Conservation (phyloP, 2,888 invertebrate species). For the Cylindroiulus punctatus region DNA sequence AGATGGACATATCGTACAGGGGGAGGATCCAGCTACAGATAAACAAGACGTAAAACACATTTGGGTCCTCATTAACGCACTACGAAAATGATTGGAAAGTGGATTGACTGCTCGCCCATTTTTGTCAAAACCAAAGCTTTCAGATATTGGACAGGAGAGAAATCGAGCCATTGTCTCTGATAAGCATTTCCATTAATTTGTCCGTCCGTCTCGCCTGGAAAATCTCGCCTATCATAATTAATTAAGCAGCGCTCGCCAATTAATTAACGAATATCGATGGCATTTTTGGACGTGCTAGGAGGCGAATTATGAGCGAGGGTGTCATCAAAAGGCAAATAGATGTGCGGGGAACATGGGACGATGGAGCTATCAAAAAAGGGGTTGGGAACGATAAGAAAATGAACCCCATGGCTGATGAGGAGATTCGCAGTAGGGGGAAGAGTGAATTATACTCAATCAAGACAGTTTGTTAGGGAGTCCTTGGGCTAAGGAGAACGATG, state of each 20-base stretch:
- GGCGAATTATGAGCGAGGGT: constrained; percentile 20
- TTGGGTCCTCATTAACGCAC: neutral
- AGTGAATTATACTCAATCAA: constrained; percentile 53
- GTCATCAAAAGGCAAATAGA: neutral
- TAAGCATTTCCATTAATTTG: neutral
- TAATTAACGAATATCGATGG: constrained; percentile 15
- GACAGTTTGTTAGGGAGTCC: constrained; percentile 51
- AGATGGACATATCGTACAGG: neutral
- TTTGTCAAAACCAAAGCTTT: neutral
- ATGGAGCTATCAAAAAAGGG: constrained; percentile 26
- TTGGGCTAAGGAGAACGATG: constrained; percentile 40
- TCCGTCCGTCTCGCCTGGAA: neutral
- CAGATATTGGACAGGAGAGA: neutral
- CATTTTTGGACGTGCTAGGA: neutral
- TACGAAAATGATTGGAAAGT: neutral
- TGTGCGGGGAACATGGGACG: neutral
- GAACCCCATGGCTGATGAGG: constrained; percentile 9
- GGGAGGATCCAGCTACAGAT: neutral
- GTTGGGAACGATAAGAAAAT: constrained; percentile 13
- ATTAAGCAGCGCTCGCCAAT: constrained; percentile 7
- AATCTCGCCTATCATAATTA: constrained; percentile 17
- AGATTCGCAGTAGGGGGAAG: neutral
- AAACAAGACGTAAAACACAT: neutral
- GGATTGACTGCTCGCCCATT: constrained; percentile 16
- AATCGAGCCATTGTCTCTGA: neutral